Base-by-base conservation (phyloP, 2,888 invertebrate species). In the Microctonus hyperodae region DNA sequence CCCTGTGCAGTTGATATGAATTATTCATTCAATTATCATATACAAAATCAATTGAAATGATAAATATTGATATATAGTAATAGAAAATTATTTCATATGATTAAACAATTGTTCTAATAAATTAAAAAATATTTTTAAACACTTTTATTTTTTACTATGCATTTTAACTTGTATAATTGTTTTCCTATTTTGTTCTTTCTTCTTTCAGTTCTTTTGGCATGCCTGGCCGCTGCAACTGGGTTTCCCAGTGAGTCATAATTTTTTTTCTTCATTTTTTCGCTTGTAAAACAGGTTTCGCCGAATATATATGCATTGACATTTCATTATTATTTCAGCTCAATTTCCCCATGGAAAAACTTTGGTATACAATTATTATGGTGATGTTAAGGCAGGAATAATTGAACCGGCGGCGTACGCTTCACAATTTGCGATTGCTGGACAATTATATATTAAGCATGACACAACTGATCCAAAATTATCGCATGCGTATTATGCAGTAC, bases 291-390 rank as follows among this genome's bases (percentile, higher is more conserved):
- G 16, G 33, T 59, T 56, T 55, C 10, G n/a, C n/a, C n/a, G n/a
- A n/a, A 28, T 48, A 7, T 35, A 31, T 31, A 16, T 16, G 1
- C 16, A 44, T 0, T 16, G 7, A 16, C 16, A 16, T 5, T 44
- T 16, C 9, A 44, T n/a, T 44, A 16, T 44, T 16, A 16, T 16
- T 33, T 4, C 10, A 50, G 55, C 28, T 37, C 50, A 48, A 37
- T 67, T 70, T 35, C 88, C 88, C 56, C 85, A 85, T 79, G 87
- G 85, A 51, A 85, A 87, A 73, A 87, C 87, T 64, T 62, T 82
- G 22, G 73, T 81, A 51, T 86, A 84, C 75, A 76, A 81, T 37
- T 86, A 85, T 70, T 72, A 79, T 59, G 84, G 81, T n/a, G 75
- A 79, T 57, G 77, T 84, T 25, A 82, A 80, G 67, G 77, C 82